phyloP scores from a whole-genome alignment of 1,140 invertebrate genomes.

The Gryon sp. region DNA sequence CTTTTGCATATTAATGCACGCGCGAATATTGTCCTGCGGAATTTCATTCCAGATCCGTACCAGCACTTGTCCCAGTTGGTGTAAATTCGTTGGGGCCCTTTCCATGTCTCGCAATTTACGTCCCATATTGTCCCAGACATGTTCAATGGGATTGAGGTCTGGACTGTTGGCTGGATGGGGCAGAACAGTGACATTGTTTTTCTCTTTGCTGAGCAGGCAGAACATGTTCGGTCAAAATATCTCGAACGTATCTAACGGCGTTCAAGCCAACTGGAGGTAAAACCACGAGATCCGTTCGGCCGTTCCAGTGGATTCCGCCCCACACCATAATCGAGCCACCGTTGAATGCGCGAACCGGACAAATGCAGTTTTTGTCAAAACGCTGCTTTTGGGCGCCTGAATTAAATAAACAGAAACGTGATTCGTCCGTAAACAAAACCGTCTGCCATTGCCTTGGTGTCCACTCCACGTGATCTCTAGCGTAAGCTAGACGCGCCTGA shows the following conservation, averaged over 20 bases:
- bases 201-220: too few species aligned
- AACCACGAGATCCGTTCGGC: too few species aligned
- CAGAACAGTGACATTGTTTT: conserved; percentile 51
- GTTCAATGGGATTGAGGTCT: conserved; percentile 76
- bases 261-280: conserved; percentile 46
- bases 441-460: not conserved
- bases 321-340: not conserved
- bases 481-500: not conserved
- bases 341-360: not conserved
- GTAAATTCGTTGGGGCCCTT: not conserved
- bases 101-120: not conserved
- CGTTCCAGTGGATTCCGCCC: too few species aligned
- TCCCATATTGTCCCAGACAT: conserved; percentile 67
- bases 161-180: conserved; percentile 71
- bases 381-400: not conserved
- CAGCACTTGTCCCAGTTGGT: not conserved
- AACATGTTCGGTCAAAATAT: too few species aligned
- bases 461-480: not conserved
- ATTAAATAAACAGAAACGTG: not conserved
- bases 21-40: not conserved
- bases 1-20: not conserved
- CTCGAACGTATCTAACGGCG: conserved; percentile 58
- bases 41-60: not conserved
- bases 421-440: not conserved
- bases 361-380: not conserved